phyloP scores from a whole-genome alignment of 2,888 invertebrate genomes.

The Hipparchia semele region DNA sequence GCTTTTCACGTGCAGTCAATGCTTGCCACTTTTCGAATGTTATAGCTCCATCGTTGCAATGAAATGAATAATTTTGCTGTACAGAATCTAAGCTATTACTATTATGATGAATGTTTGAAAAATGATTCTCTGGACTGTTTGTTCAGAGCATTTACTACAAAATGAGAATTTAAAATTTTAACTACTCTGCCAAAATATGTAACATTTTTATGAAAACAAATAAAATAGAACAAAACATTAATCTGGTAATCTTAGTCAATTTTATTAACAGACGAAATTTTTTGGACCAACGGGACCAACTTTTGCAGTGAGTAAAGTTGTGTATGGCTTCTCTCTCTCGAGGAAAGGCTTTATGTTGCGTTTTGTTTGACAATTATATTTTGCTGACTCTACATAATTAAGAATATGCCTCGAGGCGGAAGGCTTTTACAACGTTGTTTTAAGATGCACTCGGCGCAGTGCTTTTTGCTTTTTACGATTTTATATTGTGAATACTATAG shows the following conservation, averaged over 20 bases:
- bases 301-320: not conserved
- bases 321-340: not conserved
- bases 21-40: too few species aligned
- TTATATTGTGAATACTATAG: conserved; percentile 9
- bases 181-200: too few species aligned
- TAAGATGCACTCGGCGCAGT: conserved; percentile 27
- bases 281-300: not conserved
- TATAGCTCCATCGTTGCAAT: too few species aligned
- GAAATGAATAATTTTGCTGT: too few species aligned
- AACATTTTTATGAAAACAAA: too few species aligned
- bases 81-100: too few species aligned
- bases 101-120: too few species aligned
- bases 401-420: conserved; percentile 38
- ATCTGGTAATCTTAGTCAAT: too few species aligned
- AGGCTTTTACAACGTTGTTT: conserved; percentile 37
- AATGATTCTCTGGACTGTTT: too few species aligned
- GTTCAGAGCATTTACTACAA: too few species aligned
- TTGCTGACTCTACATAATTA: conserved; percentile 42
- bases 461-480: conserved; percentile 21
- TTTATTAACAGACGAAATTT: not conserved
- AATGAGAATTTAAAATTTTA: too few species aligned
- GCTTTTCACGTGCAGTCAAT: not conserved
- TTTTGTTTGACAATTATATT: conserved; percentile 40
- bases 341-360: not conserved
- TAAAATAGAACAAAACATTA: too few species aligned